These are phyloP conservation scores for Xerus rutilus DNA, from an alignment of 2,797 vertebrate species.

Conservation along the genomic window DNA sequence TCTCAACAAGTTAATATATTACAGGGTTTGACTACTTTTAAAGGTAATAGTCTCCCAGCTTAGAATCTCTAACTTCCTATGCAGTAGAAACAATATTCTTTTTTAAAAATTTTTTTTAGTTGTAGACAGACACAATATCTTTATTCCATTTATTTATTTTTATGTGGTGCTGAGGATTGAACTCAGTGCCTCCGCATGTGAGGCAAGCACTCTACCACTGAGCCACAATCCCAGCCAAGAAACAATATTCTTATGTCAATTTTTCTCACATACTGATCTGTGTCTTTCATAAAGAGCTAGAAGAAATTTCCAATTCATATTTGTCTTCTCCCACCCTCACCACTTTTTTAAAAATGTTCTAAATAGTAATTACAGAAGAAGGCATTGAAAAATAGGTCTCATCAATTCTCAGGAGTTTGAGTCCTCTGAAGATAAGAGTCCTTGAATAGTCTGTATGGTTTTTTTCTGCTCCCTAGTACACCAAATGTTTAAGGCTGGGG, in stretches of 20 bases:
- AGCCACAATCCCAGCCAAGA: not conserved
- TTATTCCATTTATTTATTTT: too few species aligned
- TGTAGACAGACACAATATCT: too few species aligned
- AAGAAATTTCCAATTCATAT: not conserved
- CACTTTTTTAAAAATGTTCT: not conserved
- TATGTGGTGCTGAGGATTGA: too few species aligned
- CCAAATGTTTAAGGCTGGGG: not conserved
- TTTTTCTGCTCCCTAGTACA: not conserved
- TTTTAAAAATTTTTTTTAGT: too few species aligned
- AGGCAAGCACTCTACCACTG: too few species aligned
- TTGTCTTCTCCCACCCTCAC: not conserved
- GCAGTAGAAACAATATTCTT: slow-evolving; percentile 17
- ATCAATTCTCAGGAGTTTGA: not conserved
- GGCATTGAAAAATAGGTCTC: slow-evolving; percentile 27
- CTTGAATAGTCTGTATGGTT: not conserved
- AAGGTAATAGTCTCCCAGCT: not conserved
- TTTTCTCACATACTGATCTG: slow-evolving; percentile 18
- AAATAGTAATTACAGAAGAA: not conserved
- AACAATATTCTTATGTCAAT: slow-evolving; percentile 19
- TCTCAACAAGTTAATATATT: not conserved
- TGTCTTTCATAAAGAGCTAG: not conserved
- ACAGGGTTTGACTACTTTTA: slow-evolving; percentile 6
- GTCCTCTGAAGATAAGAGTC: not conserved
- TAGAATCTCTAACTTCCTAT: slow-evolving; percentile 28
- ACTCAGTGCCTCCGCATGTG: too few species aligned